A percentile compares a stretch with the other conserved stretches of the same genome.
Evolutionary conservation across 64 coral and sea anemone genomes (phyloP).

Genomic region (Astreopora myriophthalma): DNA sequence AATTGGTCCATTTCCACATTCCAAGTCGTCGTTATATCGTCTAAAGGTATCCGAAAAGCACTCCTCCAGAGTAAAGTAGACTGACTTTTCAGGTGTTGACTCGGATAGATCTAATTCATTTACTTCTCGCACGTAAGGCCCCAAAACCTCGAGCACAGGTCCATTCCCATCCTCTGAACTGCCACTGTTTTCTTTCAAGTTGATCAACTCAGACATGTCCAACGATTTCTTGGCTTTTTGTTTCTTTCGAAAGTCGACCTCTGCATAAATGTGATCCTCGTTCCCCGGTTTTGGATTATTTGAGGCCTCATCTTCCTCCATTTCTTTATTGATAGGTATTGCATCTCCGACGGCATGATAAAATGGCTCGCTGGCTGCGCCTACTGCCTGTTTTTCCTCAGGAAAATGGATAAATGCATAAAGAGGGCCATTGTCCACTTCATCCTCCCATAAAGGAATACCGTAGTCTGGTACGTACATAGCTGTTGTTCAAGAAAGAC

Average conservation of each 20-base stretch:
- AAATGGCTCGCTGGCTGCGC: background rate
- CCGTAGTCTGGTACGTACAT: background rate
- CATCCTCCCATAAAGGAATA: background rate
- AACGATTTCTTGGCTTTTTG: background rate
- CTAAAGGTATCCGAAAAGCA: background rate
- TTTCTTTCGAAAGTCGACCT: background rate
- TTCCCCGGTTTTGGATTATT: background rate
- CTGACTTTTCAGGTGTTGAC: background rate
- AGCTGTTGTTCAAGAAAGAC: background rate
- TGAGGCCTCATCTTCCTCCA: background rate
- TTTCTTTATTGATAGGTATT: background rate
- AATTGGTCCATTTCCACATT: background rate
- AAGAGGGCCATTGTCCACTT: background rate
- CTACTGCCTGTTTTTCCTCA: background rate
- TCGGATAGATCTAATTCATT: background rate
- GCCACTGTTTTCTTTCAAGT: background rate
- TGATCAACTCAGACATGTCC: background rate
- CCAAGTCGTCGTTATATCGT: background rate
- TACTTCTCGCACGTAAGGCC: background rate
- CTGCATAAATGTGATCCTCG: background rate
- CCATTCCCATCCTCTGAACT: background rate
- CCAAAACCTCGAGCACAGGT: background rate
- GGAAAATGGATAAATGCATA: background rate
- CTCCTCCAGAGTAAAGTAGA: background rate
- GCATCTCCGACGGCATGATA: background rate